These are phyloP conservation scores for Chascanopsetta lugubris DNA, from an alignment of 2,113 vertebrate genomes.

Conservation along the genomic window DNA sequence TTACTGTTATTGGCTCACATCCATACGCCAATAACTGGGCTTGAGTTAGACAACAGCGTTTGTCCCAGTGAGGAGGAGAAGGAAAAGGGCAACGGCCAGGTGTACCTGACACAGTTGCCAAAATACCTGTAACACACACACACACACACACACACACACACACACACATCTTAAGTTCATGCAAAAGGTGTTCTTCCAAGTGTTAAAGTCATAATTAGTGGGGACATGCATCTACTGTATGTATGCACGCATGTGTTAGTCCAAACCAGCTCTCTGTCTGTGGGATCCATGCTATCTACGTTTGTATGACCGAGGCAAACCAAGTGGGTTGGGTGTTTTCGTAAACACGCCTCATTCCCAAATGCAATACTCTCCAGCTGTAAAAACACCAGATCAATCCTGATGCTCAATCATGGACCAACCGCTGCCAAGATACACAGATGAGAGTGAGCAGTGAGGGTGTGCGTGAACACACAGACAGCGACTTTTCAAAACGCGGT, in stretches of 20 bases:
- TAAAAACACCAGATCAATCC: slow-evolving; percentile 55
- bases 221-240: background rate
- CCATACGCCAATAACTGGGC: slow-evolving; percentile 40
- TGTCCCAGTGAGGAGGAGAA: slow-evolving; percentile 45
- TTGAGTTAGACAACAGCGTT: slow-evolving; percentile 29
- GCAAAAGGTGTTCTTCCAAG: background rate
- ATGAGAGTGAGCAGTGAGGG: slow-evolving; percentile 12
- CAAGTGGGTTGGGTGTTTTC: slow-evolving; percentile 48
- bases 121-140: slow-evolving; percentile 38
- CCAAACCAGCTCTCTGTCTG: background rate
- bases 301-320: slow-evolving; percentile 52
- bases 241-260: too few relatives aligned
- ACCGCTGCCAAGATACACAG: slow-evolving; percentile 58
- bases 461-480: background rate
- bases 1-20: slow-evolving; percentile 54
- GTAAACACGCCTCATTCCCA: slow-evolving; percentile 59
- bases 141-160: background rate
- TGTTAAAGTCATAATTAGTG: background rate
- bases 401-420: slow-evolving; percentile 42
- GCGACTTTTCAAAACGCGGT: background rate
- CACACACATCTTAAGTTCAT: background rate
- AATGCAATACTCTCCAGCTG: slow-evolving; percentile 62
- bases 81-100: slow-evolving; percentile 6
- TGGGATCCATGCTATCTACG: slow-evolving; percentile 23
- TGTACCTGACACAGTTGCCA: slow-evolving; percentile 43